Evolutionary conservation across 2,888 invertebrate genomes (phyloP), one percentile per base, ranked within the genome.

Genomic region (Caenorhabditis macrosperma): DNA sequence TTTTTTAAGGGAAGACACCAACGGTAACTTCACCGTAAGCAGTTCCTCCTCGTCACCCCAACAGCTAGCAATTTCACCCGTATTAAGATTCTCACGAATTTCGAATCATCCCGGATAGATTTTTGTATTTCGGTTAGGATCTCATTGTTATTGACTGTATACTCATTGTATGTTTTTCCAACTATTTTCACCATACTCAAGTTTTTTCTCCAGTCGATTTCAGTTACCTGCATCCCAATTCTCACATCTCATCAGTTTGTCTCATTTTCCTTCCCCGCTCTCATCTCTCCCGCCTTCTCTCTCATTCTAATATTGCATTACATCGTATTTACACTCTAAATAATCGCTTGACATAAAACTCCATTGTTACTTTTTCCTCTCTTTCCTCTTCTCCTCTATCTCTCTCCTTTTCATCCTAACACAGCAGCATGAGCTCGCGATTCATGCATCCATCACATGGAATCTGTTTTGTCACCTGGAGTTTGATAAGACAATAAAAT

Each of bases 91-190:
- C 38, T 38, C 38, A 38, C 38, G 9, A 2, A 33, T 33, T 33
- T 38, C 12, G 15, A 38, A 38, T 15, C n/a, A n/a, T 52, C 52
- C 52, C 52, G 26, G 28, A 28, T 52, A 52, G 52, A 52, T 24
- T 50, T 50, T 5, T 33, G 28, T 28, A 52, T 52, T 52, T 52
- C 52, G 52, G 28, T 26, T 52, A 52, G 52, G 52, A 52, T 52
- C 52, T 52, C 52, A 52, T 52, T 52, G 52, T 52, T 50, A 50
- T 50, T 50, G 24, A 24, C 48, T 24, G 46, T 24, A 50, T 50
- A 46, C 33, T 33, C n/a, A 33, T 10, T 33, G 6, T 33, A 7
- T 33, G 33, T 33, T 10, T 10, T 33, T 33, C 10, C 33, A 33
- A 33, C 33, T 33, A 33, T 5, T 33, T 38, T 38, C 38, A 38